phyloP scores from a whole-genome alignment of 2,888 invertebrate genomes.

The Antheraea yamamai region DNA sequence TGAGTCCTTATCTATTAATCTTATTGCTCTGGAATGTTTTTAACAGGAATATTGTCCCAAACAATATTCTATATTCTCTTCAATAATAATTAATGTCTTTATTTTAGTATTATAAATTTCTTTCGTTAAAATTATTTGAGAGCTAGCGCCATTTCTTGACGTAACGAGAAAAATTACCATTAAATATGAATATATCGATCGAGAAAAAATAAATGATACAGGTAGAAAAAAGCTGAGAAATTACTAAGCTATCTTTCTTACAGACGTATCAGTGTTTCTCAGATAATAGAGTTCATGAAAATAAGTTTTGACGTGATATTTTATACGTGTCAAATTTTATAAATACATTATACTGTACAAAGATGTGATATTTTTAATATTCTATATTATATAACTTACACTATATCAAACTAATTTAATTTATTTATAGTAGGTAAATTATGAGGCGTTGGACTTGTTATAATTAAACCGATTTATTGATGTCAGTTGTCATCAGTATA shows the following conservation, averaged over 20 bases:
- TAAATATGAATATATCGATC: too few relatives aligned
- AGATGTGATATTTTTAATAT: neutral
- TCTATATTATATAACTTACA: too few relatives aligned
- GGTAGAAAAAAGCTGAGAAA: neutral
- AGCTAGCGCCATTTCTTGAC: too few relatives aligned
- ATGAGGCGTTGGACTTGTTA: neutral
- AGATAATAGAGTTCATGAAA: neutral
- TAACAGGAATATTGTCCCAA: too few relatives aligned
- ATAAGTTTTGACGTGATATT: too few relatives aligned
- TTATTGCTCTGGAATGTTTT: too few relatives aligned
- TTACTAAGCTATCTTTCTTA: neutral
- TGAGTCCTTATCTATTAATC: neutral
- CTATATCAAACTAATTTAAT: too few relatives aligned
- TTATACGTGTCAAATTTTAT: neutral
- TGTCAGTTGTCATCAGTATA: slow-evolving; percentile 76
- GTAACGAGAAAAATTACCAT: too few relatives aligned
- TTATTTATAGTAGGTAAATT: neutral
- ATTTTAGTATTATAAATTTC: too few relatives aligned
- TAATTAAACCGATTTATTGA: slow-evolving; percentile 66
- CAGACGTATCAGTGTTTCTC: neutral
- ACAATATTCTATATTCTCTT: too few relatives aligned
- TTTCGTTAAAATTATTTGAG: too few relatives aligned
- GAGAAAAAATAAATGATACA: neutral
- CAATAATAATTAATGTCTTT: too few relatives aligned
- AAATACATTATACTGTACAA: neutral